Conservation (phyloP, 2,888 invertebrate species). For the Stenolophus ochropezus region DNA sequence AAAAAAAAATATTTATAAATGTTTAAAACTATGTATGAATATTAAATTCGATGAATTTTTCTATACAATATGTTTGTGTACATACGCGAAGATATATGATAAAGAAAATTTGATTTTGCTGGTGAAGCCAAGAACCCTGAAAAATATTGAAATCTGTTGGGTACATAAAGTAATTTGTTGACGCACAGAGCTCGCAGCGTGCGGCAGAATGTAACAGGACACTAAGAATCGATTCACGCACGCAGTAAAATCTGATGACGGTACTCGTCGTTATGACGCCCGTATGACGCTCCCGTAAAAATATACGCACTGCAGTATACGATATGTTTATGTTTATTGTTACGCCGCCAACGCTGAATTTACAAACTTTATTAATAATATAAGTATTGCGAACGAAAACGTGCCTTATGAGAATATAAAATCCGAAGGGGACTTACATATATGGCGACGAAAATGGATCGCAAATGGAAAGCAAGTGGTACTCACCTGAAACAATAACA, state of each 20-base stretch:
- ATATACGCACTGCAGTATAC: conserved; percentile 30
- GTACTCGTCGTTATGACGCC: conserved; percentile 26
- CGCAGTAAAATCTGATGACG: conserved; percentile 43
- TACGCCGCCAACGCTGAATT: conserved; percentile 17
- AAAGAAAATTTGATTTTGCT: no score
- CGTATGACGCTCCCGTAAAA: conserved; percentile 19
- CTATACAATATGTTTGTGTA: no score
- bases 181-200: background rate
- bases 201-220: background rate
- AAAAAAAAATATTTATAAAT: no score
- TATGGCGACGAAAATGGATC: conserved; percentile 9
- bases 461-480: background rate
- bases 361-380: conserved; percentile 43
- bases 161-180: background rate
- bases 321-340: conserved; percentile 43
- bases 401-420: conserved; percentile 9
- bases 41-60: no score
- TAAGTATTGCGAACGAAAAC: conserved; percentile 18
- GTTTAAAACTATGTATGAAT: no score
- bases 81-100: no score
- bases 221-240: conserved; percentile 23
- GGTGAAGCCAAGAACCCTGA: no score
- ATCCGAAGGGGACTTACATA: conserved; percentile 5
- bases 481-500: conserved; percentile 38
- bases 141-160: no score